Evolutionary conservation across 2,888 invertebrate genomes (phyloP).

Genomic region (Mayetiola destructor): DNA sequence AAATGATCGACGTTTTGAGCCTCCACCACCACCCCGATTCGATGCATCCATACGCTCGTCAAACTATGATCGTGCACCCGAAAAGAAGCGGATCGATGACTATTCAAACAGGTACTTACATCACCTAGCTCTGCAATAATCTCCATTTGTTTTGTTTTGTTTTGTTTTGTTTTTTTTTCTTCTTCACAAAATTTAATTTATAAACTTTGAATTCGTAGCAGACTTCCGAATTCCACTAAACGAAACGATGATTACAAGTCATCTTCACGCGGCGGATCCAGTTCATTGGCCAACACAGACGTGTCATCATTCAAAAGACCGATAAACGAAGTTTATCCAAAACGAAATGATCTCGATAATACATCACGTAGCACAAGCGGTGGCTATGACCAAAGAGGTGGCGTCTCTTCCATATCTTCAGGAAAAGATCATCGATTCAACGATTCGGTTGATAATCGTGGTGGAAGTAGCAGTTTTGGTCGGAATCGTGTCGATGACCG

Average conservation of each 20-base stretch:
- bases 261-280: slow-evolving; percentile 22
- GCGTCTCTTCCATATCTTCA: not conserved
- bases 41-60: slow-evolving; percentile 26
- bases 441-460: slow-evolving; percentile 1
- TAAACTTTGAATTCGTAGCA: not conserved
- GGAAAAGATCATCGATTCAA: slow-evolving; percentile 3
- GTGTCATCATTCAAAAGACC: not conserved
- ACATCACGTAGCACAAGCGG: not conserved
- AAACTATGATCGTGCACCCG: slow-evolving; percentile 15
- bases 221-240: not conserved
- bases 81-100: slow-evolving; percentile 17
- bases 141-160: too few relatives aligned
- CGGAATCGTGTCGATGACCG: not conserved
- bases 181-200: too few relatives aligned
- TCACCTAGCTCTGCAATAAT: too few relatives aligned
- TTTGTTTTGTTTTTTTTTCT: too few relatives aligned
- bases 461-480: not conserved
- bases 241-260: slow-evolving; percentile 5
- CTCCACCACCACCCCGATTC: slow-evolving; percentile 35
- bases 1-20: slow-evolving; percentile 27
- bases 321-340: not conserved
- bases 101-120: too few relatives aligned
- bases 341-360: not conserved
- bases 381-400: slow-evolving; percentile 1
- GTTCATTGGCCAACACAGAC: not conserved